A percentile compares a stretch with the other conserved stretches of the same genome.
These are phyloP conservation scores for Ptilonorhynchus violaceus DNA, from an alignment of 2,113 vertebrate genomes.

Conservation along the genomic window DNA sequence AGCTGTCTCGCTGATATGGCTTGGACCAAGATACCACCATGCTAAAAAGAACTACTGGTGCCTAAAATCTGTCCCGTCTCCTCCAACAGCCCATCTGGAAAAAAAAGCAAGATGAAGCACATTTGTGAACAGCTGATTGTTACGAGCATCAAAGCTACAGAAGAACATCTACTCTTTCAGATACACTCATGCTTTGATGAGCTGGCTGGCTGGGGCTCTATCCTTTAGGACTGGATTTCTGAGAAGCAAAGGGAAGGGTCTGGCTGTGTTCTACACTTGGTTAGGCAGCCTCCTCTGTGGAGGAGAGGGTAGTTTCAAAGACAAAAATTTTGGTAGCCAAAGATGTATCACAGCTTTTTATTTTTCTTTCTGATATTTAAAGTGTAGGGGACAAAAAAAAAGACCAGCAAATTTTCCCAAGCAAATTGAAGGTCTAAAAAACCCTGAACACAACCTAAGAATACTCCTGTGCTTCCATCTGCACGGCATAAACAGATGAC, in stretches of 20 bases:
- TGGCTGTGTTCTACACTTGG: not conserved
- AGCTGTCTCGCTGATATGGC: rapidly evolving
- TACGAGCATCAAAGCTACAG: not conserved
- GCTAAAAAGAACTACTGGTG: not conserved
- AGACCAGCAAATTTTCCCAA: not conserved
- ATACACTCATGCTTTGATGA: not conserved
- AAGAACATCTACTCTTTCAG: not conserved
- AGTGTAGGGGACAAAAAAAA: not conserved
- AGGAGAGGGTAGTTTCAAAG: not conserved
- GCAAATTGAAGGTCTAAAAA: not conserved
- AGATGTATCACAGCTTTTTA: not conserved
- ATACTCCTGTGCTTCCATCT: not conserved
- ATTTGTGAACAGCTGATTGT: not conserved
- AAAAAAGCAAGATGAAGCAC: not conserved
- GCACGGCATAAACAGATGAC: not conserved
- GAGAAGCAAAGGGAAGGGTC: not conserved
- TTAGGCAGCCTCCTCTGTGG: not conserved
- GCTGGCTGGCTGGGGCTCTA: not conserved
- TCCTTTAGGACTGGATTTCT: not conserved
- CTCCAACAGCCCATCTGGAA: not conserved
- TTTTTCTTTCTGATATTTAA: not conserved
- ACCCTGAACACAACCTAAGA: not conserved
- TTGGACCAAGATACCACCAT: not conserved
- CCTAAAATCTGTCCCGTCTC: not conserved
- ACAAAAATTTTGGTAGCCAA: not conserved